Evolutionary conservation across 92 coral and sea anemone genomes (phyloP).

Genomic region (Palythoa grandiflora): DNA sequence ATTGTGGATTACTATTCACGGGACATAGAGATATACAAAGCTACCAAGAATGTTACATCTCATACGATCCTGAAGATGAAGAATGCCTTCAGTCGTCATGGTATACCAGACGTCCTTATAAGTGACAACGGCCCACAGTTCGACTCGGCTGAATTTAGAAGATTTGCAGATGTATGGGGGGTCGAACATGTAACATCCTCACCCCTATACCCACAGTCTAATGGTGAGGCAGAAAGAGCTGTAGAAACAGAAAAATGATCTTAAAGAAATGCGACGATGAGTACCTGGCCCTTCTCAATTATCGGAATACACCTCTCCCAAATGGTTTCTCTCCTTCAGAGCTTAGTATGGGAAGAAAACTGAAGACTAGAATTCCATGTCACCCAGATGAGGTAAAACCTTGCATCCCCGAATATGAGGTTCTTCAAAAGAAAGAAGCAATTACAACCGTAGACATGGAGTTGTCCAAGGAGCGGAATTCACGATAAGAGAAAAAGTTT

Average conservation of each 20-base stretch:
- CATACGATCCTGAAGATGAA: slow-evolving; percentile 34
- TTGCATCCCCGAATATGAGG: too few species aligned
- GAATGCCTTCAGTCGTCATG: slow-evolving; percentile 3
- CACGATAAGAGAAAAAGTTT: too few species aligned
- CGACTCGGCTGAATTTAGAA: background rate
- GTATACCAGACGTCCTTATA: background rate
- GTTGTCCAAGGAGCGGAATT: too few species aligned
- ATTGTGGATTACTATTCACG: slow-evolving; percentile 27
- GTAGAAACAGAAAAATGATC: too few species aligned
- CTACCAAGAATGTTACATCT: slow-evolving; percentile 13
- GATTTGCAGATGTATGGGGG: background rate
- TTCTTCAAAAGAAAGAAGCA: too few species aligned
- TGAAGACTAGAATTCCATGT: slow-evolving; percentile 16
- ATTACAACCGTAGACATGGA: too few species aligned
- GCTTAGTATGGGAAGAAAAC: slow-evolving; percentile 24
- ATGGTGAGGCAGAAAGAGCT: background rate
- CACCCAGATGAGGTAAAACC: background rate
- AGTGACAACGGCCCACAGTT: background rate
- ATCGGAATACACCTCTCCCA: slow-evolving; percentile 4
- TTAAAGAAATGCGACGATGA: too few species aligned
- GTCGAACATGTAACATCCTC: slow-evolving; percentile 1
- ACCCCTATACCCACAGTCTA: slow-evolving; percentile 8
- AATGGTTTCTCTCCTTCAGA: slow-evolving; percentile 11
- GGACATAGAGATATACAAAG: background rate
- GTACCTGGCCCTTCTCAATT: background rate